Percentiles rank a stretch among this genome's conserved stretches.
Conservation (phyloP, 2,797 vertebrate species). For the Philypnodon macrostomus region DNA sequence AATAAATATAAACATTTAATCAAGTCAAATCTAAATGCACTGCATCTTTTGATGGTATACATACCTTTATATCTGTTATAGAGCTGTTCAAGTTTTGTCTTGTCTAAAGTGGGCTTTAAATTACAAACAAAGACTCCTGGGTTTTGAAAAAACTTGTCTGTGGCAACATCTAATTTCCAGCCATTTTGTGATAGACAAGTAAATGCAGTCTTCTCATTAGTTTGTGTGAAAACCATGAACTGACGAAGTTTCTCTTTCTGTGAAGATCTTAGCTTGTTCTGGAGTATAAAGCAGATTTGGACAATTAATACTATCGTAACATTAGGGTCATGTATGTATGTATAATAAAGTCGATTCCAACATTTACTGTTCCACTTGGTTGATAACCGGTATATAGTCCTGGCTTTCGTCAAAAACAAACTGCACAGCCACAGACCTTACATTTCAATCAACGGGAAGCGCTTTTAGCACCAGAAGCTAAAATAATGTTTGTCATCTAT, state of each 20-base stretch:
- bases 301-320: not conserved
- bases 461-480: not conserved
- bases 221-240: slow-evolving; percentile 99
- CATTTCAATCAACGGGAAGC: too few relatives aligned
- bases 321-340: not conserved
- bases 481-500: slow-evolving; percentile 7
- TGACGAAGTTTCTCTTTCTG: slow-evolving; percentile 99
- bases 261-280: slow-evolving; percentile 99
- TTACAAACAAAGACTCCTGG: slow-evolving; percentile 95
- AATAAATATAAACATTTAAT: too few relatives aligned
- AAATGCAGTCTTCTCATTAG: slow-evolving; percentile 95
- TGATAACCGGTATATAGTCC: not conserved
- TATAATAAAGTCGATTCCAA: too few relatives aligned
- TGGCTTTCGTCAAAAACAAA: not conserved
- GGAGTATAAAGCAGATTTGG: slow-evolving; percentile 36
- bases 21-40: too few relatives aligned
- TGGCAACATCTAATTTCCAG: slow-evolving; percentile 99
- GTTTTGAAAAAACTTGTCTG: slow-evolving; percentile 98
- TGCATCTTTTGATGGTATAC: slow-evolving; percentile 30
- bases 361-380: too few relatives aligned
- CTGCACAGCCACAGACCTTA: too few relatives aligned
- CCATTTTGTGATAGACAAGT: slow-evolving; percentile 97
- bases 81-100: slow-evolving; percentile 94
- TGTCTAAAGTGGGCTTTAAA: slow-evolving; percentile 90
- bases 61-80: slow-evolving; percentile 98